Conservation (phyloP, 2,113 vertebrate genomes). For the Cercopithecus mona region DNA sequence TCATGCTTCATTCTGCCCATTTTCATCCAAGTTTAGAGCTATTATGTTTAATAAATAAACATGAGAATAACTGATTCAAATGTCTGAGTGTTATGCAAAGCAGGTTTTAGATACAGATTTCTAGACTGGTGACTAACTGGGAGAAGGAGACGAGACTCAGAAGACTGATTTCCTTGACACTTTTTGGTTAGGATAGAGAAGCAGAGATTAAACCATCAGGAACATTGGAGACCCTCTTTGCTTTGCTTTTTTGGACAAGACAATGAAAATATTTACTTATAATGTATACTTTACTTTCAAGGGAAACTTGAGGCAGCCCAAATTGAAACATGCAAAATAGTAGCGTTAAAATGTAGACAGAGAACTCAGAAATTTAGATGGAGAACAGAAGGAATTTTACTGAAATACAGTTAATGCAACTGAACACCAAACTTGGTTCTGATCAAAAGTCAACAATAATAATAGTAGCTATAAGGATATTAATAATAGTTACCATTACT, state of each 20-base stretch:
- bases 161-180: neutral
- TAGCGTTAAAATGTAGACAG: neutral
- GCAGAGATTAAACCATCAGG: neutral
- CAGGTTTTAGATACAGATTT: neutral
- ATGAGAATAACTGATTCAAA: slow-evolving; percentile 14
- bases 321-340: neutral
- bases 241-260: neutral
- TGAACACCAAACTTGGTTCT: neutral
- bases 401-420: neutral
- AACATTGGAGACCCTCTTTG: neutral
- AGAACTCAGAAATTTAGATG: neutral
- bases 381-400: neutral
- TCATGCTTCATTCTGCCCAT: slow-evolving; percentile 7
- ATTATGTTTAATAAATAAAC: slow-evolving; percentile 24
- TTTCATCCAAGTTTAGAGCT: slow-evolving; percentile 29
- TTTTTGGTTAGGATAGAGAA: neutral
- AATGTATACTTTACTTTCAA: neutral
- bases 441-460: neutral
- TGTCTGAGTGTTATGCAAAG: neutral
- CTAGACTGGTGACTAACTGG: neutral
- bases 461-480: neutral
- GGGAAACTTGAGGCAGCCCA: neutral
- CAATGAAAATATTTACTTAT: neutral
- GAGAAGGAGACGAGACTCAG: neutral
- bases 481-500: neutral